Conservation (phyloP, 2,888 invertebrate genomes). For the Linnaemya vulpina region DNA sequence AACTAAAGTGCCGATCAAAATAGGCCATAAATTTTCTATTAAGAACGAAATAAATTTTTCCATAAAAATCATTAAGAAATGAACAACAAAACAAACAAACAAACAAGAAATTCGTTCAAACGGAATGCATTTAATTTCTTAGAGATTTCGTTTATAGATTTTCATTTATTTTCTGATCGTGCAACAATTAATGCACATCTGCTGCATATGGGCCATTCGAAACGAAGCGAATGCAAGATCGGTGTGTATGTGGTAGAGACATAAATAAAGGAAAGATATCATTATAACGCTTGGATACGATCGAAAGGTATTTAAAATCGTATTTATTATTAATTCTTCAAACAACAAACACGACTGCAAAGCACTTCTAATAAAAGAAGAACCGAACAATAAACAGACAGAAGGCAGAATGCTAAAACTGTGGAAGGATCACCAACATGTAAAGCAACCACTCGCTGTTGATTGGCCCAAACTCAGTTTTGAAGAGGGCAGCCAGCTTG, state of each 20-base stretch:
- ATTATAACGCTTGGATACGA: constrained; percentile 55
- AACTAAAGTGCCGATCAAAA: constrained; percentile 57
- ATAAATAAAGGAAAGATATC: constrained; percentile 36
- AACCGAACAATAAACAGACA: constrained; percentile 45
- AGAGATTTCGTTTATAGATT: constrained; percentile 44
- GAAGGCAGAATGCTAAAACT: constrained; percentile 14
- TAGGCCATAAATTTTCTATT: constrained; percentile 64
- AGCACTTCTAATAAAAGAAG: constrained; percentile 22
- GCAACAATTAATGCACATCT: constrained; percentile 62
- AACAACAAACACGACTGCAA: constrained; percentile 8
- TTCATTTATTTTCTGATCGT: not conserved
- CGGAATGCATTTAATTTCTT: constrained; percentile 55
- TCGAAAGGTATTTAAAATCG: constrained; percentile 65
- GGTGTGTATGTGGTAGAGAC: constrained; percentile 27
- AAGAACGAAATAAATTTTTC: constrained; percentile 57
- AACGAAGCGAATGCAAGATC: constrained; percentile 19
- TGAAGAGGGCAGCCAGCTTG: constrained; percentile 61
- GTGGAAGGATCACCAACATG: constrained; percentile 29
- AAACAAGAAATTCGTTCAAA: too few species aligned
- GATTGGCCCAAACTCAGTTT: constrained; percentile 42
- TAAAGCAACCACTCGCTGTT: constrained; percentile 26
- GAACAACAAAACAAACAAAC: constrained; percentile 54
- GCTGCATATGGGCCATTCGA: constrained; percentile 59
- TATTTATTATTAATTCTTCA: constrained; percentile 46
- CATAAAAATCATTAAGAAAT: constrained; percentile 62